Evolutionary conservation across 2,797 vertebrate genomes (phyloP).

Genomic region (Ctenopoma multispine): DNA sequence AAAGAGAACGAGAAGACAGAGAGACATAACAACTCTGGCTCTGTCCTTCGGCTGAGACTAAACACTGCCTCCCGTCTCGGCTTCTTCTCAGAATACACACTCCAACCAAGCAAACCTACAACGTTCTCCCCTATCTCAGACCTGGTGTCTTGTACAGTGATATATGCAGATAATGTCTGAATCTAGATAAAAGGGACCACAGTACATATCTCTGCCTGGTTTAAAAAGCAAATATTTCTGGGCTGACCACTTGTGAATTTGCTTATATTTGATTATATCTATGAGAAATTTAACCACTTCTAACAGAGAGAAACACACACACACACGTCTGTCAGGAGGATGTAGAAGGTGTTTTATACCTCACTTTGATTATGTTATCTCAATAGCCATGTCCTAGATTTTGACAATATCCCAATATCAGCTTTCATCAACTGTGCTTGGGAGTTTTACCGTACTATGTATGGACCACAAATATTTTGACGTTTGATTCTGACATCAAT

Average conservation of each 20-base stretch:
- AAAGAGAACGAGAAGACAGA: conserved; percentile 26
- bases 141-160: neutral
- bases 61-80: conserved; percentile 65
- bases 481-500: too few relatives aligned
- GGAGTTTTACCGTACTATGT: neutral
- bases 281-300: conserved; percentile 5
- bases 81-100: conserved; percentile 49
- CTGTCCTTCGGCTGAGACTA: conserved; percentile 75
- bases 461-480: too few relatives aligned
- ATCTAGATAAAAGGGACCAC: conserved; percentile 14
- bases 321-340: neutral
- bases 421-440: neutral
- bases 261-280: conserved; percentile 16
- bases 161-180: neutral
- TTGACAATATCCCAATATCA: neutral
- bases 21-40: conserved; percentile 65
- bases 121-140: conserved; percentile 2
- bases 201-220: neutral
- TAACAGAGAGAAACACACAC: neutral
- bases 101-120: conserved; percentile 25
- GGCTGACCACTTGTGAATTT: neutral
- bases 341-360: neutral
- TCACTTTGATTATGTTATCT: neutral
- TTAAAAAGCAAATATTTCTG: neutral
- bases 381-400: neutral